phyloP scores from a whole-genome alignment of 2,888 invertebrate species.

The Acleris holmiana region DNA sequence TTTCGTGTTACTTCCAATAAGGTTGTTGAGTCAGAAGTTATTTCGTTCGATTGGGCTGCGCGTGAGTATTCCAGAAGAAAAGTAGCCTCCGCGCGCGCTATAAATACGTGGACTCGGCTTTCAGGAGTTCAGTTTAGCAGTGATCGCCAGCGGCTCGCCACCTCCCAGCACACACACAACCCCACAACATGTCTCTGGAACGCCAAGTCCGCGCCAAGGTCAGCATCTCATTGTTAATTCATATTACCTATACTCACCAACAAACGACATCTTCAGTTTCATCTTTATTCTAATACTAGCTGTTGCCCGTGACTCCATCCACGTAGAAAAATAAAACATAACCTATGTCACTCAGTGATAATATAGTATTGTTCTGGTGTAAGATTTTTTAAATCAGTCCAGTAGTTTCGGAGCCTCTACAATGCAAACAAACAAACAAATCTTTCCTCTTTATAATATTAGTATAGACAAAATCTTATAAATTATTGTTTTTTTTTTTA shows the following conservation, averaged over 20 bases:
- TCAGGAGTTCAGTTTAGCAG: slow-evolving; percentile 81
- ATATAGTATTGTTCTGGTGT: too few relatives aligned
- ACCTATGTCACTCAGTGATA: too few relatives aligned
- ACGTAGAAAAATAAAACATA: too few relatives aligned
- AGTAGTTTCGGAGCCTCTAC: too few relatives aligned
- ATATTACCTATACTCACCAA: slow-evolving; percentile 1
- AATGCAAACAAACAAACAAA: too few relatives aligned
- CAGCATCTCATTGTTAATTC: slow-evolving; percentile 57
- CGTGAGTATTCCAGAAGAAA: slow-evolving; percentile 78
- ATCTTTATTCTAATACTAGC: too few relatives aligned
- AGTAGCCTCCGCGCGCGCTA: slow-evolving; percentile 69
- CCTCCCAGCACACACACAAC: slow-evolving; percentile 60
- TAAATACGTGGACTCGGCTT: slow-evolving; percentile 76
- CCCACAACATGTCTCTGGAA: slow-evolving; percentile 93
- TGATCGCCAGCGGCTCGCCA: slow-evolving; percentile 63
- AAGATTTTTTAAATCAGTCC: too few relatives aligned
- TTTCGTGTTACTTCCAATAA: slow-evolving; percentile 41
- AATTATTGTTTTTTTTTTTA: too few relatives aligned
- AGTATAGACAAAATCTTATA: too few relatives aligned
- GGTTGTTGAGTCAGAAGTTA: slow-evolving; percentile 76
- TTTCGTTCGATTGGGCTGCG: slow-evolving; percentile 64
- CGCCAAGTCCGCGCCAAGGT: slow-evolving; percentile 96
- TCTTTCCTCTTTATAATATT: too few relatives aligned
- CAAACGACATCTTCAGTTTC: too few relatives aligned
- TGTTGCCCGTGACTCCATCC: too few relatives aligned